These are phyloP conservation scores for Adela reaumurella DNA, from an alignment of 2,888 invertebrate genomes.

Conservation along the genomic window DNA sequence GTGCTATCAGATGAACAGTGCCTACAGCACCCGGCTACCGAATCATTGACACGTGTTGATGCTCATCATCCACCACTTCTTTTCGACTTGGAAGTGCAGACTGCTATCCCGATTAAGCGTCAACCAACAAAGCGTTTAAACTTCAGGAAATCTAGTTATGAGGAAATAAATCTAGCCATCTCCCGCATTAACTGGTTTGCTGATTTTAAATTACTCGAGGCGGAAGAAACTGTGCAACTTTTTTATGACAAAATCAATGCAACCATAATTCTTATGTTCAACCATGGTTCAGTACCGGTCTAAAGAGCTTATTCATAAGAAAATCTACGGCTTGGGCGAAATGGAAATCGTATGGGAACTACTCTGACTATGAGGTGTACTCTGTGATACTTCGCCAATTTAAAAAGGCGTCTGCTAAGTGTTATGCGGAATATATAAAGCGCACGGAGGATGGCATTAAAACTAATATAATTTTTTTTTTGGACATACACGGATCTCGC, in stretches of 20 bases:
- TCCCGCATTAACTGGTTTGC: too few relatives aligned
- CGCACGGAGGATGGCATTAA: constrained; percentile 7
- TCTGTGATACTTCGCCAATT: constrained; percentile 8
- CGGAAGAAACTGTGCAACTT: background rate
- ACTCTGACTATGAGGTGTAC: constrained; percentile 8
- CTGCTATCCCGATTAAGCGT: too few relatives aligned
- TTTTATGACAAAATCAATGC: constrained; percentile 7
- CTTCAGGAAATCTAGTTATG: too few relatives aligned
- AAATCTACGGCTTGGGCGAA: constrained; percentile 10
- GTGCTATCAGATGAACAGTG: too few relatives aligned
- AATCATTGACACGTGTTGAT: too few relatives aligned
- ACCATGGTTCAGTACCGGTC: background rate
- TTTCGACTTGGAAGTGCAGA: too few relatives aligned
- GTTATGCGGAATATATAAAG: constrained; percentile 7
- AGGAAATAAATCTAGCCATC: too few relatives aligned
- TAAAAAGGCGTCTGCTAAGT: constrained; percentile 5
- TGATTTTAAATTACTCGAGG: too few relatives aligned
- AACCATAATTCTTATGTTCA: constrained; percentile 4
- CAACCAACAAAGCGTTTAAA: too few relatives aligned
- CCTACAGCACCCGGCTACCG: too few relatives aligned
- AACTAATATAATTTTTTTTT: constrained; percentile 9
- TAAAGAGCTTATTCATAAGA: constrained; percentile 8
- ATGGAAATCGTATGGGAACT: constrained; percentile 10
- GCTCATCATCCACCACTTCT: too few relatives aligned
- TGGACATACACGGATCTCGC: constrained; percentile 4